Evolutionary conservation across 1,140 invertebrate species (phyloP).

Genomic region (Trachymyrmex cornetzi): DNA sequence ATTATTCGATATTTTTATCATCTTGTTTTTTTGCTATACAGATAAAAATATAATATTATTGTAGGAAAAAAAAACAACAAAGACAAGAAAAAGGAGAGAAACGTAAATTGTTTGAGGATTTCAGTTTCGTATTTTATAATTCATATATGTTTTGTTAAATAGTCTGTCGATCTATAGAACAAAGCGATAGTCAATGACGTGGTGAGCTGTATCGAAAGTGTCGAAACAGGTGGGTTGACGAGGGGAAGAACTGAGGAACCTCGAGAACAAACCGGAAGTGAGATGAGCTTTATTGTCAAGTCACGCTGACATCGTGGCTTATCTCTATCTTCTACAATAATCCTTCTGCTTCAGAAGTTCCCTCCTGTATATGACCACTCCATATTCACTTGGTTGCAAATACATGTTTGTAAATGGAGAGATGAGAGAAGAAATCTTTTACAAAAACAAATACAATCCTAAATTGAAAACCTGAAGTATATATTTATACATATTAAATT

Average conservation of each 20-base stretch:
- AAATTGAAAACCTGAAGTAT: no score
- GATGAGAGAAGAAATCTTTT: neutral
- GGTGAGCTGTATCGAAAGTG: conserved; percentile 35
- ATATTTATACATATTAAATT: no score
- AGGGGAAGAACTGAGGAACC: conserved; percentile 53
- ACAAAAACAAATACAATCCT: neutral
- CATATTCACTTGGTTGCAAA: neutral
- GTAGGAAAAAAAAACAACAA: neutral
- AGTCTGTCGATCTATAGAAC: conserved; percentile 20
- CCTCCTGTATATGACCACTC: conserved; percentile 39
- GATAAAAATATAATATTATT: neutral
- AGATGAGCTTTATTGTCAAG: conserved; percentile 86
- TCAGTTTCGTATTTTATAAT: conserved; percentile 64
- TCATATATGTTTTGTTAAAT: conserved; percentile 26
- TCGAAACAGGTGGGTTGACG: conserved; percentile 59
- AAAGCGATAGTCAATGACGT: conserved; percentile 64
- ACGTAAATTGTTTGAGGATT: conserved; percentile 31
- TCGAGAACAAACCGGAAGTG: conserved; percentile 76
- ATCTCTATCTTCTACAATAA: conserved; percentile 84
- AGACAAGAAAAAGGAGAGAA: neutral
- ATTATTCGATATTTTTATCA: neutral
- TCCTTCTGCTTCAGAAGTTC: conserved; percentile 71
- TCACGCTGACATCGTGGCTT: conserved; percentile 85
- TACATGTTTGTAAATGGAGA: neutral
- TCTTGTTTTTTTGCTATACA: neutral